Evolutionary conservation across 2,888 invertebrate species (phyloP), one percentile per base, ranked within the genome.

Genomic region (Cordylochernes scorpioides): DNA sequence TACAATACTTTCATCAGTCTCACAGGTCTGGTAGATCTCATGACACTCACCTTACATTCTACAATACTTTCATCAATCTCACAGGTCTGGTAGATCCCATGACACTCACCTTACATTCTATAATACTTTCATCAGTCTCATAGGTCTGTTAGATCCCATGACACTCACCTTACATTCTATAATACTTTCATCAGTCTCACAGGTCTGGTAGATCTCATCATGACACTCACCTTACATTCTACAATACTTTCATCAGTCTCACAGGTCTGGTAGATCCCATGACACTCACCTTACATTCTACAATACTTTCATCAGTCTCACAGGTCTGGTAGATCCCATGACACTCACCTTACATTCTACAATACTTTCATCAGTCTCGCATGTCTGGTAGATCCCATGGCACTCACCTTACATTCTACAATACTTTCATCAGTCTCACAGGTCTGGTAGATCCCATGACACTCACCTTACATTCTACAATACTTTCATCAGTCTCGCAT

Each of bases 301-400:
- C 70, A 41, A 80, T 64, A 52, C 77, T 86, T 50, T 86, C 84
- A 53, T 88, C 86, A 36, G 71, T 68, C 53, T 88, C 84, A 34
- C 91, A 91, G 0, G 86, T 86, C 51, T 75, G 77, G 53, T 91
- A 91, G 39, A 94, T 80, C 54, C 84, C 84, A 43, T 84, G n/a
- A n/a, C n/a, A 29, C 42, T 38, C 44, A 61, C 62, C 52, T 61
- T 59, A 58, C 88, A 88, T 54, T 88, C 86, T 2, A 73, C 70
- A 41, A 80, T 64, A 52, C 77, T 86, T 50, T 86, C 84, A 53
- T 88, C 86, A 36, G 71, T 68, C 53, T 88, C 84, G 34, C 91
- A 91, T 0, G 86, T 86, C 51, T 75, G 77, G 53, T 91, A 91
- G 39, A 94, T 80, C 54, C 84, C 84, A 43, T 84, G 9, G 19